Evolutionary conservation across 2,888 invertebrate species (phyloP).

Genomic region (Pterostichus niger): DNA sequence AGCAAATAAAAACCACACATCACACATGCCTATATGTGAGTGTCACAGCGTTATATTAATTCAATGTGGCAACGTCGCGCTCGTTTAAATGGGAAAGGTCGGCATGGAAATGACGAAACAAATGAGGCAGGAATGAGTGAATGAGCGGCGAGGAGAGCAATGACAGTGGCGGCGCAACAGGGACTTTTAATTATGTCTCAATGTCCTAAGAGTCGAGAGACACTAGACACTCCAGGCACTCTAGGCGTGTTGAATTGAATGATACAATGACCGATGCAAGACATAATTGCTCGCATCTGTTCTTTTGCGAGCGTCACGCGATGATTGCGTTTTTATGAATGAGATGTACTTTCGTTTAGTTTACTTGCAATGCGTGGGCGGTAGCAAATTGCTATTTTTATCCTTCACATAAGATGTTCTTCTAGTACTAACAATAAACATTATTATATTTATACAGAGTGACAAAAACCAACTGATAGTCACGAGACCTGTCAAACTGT

Average conservation of each 20-base stretch:
- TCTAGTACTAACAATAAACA: too few relatives aligned
- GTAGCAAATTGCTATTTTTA: too few relatives aligned
- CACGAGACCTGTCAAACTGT: too few relatives aligned
- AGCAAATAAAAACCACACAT: neutral
- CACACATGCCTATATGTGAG: neutral
- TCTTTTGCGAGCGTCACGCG: conserved; percentile 9
- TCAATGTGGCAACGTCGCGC: conserved; percentile 28
- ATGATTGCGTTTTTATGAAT: neutral
- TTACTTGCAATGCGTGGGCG: too few relatives aligned
- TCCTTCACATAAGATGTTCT: too few relatives aligned
- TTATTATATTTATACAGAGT: too few relatives aligned
- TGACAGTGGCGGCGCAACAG: conserved; percentile 7
- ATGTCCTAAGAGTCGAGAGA: neutral
- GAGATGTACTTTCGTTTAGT: neutral
- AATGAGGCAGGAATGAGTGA: conserved; percentile 54
- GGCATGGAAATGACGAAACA: conserved; percentile 57
- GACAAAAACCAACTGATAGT: too few relatives aligned
- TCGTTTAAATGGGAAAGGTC: conserved; percentile 52
- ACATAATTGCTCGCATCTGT: neutral
- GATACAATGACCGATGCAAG: conserved; percentile 16
- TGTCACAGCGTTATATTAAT: neutral
- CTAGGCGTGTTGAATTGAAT: neutral
- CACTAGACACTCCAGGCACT: neutral
- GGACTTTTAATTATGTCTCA: neutral
- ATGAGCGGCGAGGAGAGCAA: conserved; percentile 28